Percentiles rank a stretch among this genome's conserved stretches.
Evolutionary conservation across 2,888 invertebrate genomes (phyloP).

Genomic region (Cantharis nigra): DNA sequence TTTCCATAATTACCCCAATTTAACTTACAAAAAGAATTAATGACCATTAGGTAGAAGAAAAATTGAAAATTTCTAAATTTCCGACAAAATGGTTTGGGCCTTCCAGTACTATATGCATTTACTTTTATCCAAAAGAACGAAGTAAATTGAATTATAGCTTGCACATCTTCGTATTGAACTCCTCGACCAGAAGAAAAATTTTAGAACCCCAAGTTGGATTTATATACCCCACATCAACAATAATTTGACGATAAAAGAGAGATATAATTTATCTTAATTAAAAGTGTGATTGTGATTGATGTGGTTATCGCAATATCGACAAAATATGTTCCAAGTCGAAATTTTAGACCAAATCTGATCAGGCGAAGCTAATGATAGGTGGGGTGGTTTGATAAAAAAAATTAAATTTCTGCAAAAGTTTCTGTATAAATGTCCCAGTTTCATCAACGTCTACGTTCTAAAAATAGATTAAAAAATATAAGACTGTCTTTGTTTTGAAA

Average conservation of each 20-base stretch:
- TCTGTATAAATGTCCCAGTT: not conserved
- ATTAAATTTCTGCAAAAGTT: too few species aligned
- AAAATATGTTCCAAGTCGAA: not conserved
- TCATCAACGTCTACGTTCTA: not conserved
- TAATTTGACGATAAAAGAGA: not conserved
- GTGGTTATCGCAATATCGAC: not conserved
- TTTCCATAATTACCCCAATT: not conserved
- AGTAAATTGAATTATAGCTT: too few species aligned
- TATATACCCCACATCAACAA: not conserved
- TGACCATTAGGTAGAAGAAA: not conserved
- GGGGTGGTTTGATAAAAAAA: not conserved
- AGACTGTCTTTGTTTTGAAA: not conserved
- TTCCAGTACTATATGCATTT: too few species aligned
- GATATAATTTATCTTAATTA: not conserved
- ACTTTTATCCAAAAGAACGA: too few species aligned
- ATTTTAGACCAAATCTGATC: not conserved
- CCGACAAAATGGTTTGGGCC: not conserved
- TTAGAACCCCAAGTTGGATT: not conserved
- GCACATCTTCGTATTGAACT: not conserved
- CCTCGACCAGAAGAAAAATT: not conserved
- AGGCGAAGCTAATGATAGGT: not conserved
- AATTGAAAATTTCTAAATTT: not conserved
- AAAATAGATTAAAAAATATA: not conserved
- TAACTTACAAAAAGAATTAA: not conserved
- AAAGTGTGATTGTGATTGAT: not conserved